Conservation (phyloP, 2,797 vertebrate genomes). For the Crotalus adamanteus region DNA sequence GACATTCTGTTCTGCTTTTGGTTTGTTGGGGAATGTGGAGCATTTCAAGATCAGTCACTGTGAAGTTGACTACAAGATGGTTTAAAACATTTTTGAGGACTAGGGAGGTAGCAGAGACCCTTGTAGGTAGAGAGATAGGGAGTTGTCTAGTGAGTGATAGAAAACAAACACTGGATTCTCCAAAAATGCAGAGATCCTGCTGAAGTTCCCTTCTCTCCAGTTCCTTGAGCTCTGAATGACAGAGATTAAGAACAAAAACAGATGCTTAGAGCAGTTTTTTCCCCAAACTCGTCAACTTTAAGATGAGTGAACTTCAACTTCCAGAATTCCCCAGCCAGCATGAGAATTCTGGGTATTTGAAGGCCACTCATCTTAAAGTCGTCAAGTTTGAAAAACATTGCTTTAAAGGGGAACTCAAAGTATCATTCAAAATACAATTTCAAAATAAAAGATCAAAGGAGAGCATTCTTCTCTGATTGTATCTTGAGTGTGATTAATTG, state of each 20-base stretch:
- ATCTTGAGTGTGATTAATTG: not conserved
- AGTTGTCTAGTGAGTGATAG: not conserved
- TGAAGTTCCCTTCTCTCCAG: not conserved
- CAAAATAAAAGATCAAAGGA: not conserved
- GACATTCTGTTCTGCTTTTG: not conserved
- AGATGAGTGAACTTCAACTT: not conserved
- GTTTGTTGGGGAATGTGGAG: not conserved
- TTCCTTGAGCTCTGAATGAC: not conserved
- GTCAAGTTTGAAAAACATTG: not conserved
- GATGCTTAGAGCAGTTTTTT: not conserved
- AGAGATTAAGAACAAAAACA: not conserved
- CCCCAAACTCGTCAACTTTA: not conserved
- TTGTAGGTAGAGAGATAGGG: not conserved
- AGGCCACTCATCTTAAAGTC: not conserved
- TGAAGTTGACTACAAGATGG: not conserved
- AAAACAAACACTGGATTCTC: not conserved
- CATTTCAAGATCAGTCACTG: not conserved
- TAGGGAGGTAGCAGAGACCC: not conserved
- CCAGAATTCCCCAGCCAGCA: not conserved
- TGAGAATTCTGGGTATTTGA: not conserved
- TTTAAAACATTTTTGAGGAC: not conserved
- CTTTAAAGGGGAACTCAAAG: not conserved
- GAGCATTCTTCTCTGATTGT: not conserved
- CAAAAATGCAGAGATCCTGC: not conserved
- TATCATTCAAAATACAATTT: not conserved